phyloP scores from a whole-genome alignment of 2,113 vertebrate species.

The Oreochromis aureus region DNA sequence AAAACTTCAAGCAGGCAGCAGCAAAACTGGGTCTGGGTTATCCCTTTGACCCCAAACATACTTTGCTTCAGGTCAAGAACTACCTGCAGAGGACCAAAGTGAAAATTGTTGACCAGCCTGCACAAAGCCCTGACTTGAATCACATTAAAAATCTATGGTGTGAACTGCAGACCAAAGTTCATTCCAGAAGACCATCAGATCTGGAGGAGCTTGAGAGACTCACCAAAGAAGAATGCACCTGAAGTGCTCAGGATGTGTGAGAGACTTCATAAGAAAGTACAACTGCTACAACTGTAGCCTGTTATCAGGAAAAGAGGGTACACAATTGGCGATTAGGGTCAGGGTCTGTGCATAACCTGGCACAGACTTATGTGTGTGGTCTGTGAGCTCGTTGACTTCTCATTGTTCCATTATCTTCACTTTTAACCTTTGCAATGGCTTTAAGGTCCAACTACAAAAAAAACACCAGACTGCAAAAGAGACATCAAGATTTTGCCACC shows the following conservation, averaged over 20 bases:
- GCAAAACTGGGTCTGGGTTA: background rate
- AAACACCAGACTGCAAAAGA: background rate
- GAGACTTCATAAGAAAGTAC: rapidly evolving
- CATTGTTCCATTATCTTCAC: background rate
- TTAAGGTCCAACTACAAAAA: background rate
- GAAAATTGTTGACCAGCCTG: background rate
- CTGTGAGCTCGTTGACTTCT: background rate
- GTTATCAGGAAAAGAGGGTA: background rate
- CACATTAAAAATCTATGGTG: background rate
- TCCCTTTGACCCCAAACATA: background rate
- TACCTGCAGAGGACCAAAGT: background rate
- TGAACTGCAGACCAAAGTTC: background rate
- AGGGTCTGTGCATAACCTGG: background rate
- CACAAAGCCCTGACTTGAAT: background rate
- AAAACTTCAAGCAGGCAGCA: background rate
- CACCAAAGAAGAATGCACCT: background rate
- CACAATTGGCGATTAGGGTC: background rate
- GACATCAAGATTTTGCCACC: constrained; percentile 18
- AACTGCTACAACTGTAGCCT: background rate
- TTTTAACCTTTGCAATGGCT: background rate
- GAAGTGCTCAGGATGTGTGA: background rate
- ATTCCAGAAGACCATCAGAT: rapidly evolving
- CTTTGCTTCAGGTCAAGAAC: background rate
- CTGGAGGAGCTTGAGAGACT: background rate
- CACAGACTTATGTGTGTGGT: background rate